These are phyloP conservation scores for Drosophila planitibia DNA, from an alignment of 2,888 invertebrate genomes.

Conservation along the genomic window DNA sequence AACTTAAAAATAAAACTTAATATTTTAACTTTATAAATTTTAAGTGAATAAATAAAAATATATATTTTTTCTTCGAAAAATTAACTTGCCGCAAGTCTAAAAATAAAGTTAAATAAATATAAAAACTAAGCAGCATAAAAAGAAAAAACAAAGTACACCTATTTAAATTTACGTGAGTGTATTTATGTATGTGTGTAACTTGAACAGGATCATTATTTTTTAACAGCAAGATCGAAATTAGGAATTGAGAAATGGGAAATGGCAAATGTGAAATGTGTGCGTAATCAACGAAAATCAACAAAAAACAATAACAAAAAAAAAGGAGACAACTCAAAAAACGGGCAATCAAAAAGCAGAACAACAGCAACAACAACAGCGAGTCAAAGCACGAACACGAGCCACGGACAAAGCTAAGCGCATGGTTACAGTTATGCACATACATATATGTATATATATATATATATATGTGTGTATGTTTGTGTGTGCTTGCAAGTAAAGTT, in stretches of 20 bases:
- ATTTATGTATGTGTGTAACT: background rate
- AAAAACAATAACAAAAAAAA: background rate
- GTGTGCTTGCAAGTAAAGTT: slow-evolving; percentile 7
- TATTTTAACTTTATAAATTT: background rate
- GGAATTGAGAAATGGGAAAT: background rate
- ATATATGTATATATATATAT: background rate
- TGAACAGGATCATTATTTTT: background rate
- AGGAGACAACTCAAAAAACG: slow-evolving; percentile 8
- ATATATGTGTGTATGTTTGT: background rate
- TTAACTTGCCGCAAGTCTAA: background rate
- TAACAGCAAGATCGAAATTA: background rate
- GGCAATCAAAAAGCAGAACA: slow-evolving; percentile 6
- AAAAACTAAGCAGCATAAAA: background rate
- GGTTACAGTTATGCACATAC: slow-evolving; percentile 37
- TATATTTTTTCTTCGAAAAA: background rate
- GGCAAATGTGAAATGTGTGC: background rate
- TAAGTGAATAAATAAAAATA: background rate
- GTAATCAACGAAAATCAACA: background rate
- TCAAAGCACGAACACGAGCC: background rate
- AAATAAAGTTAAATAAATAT: background rate
- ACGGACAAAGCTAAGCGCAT: slow-evolving; percentile 11
- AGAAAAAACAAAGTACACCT: background rate
- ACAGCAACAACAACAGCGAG: slow-evolving; percentile 5
- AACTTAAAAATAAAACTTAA: background rate
- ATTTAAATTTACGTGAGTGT: background rate